Conservation (phyloP, 2,113 vertebrate genomes). For the Laticauda laticaudata region DNA sequence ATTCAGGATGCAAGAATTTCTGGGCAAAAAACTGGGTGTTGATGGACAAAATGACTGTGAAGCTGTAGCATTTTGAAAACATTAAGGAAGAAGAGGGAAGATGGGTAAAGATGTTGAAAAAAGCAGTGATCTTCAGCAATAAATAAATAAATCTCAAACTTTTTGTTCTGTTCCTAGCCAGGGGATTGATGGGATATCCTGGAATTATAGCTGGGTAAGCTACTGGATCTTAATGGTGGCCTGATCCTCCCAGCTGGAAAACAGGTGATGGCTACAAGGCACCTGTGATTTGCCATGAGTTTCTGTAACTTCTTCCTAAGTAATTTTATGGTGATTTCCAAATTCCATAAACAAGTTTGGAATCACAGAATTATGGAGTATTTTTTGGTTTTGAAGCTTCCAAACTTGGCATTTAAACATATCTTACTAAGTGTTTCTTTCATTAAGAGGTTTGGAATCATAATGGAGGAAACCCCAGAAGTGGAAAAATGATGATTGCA, state of each 20-base stretch:
- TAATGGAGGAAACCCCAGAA: neutral
- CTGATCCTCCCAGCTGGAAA: constrained; percentile 2
- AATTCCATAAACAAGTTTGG: neutral
- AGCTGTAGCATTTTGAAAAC: neutral
- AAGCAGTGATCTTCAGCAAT: neutral
- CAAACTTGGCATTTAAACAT: neutral
- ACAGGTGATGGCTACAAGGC: neutral
- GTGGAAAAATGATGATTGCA: neutral
- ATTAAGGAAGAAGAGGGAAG: neutral
- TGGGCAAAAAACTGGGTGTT: neutral
- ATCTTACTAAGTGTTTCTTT: neutral
- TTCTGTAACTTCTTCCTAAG: neutral
- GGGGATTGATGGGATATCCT: neutral
- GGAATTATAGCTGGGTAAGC: neutral
- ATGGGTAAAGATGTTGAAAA: neutral
- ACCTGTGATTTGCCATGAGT: neutral
- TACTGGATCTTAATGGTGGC: neutral
- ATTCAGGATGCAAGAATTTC: neutral
- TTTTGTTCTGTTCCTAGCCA: neutral
- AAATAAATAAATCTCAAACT: neutral
- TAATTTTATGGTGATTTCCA: neutral
- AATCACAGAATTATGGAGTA: neutral
- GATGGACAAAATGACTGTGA: neutral
- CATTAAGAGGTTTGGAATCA: neutral
- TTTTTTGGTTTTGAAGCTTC: neutral